phyloP scores from a whole-genome alignment of 2,888 invertebrate genomes.

The Drosophila aldrichi region DNA sequence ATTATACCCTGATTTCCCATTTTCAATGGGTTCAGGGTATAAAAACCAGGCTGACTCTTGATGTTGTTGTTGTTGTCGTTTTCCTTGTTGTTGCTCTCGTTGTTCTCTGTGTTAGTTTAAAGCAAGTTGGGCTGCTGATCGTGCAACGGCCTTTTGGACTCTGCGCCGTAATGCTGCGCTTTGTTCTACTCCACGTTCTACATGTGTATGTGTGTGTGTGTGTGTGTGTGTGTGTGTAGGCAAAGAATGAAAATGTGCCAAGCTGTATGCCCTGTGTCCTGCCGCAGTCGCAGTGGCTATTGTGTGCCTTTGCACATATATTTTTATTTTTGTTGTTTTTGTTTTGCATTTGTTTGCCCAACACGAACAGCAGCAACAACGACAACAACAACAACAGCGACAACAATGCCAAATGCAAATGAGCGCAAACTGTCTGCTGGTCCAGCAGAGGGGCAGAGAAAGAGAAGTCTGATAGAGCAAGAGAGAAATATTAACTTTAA shows the following conservation, averaged over 20 bases:
- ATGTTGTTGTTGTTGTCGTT: slow-evolving; percentile 17
- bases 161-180: slow-evolving; percentile 19
- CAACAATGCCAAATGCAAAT: slow-evolving; percentile 70
- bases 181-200: slow-evolving; percentile 20
- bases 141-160: slow-evolving; percentile 63
- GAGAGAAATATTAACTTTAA: slow-evolving; percentile 54
- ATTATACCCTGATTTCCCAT: no score
- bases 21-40: no score
- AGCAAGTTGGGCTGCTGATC: slow-evolving; percentile 56
- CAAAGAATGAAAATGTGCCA: slow-evolving; percentile 45
- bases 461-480: background rate
- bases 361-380: slow-evolving; percentile 25
- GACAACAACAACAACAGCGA: slow-evolving; percentile 38
- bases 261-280: slow-evolving; percentile 35
- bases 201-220: slow-evolving; percentile 1
- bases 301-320: slow-evolving; percentile 55
- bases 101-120: slow-evolving; percentile 29
- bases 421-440: slow-evolving; percentile 43
- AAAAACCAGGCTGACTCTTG: background rate
- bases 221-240: slow-evolving; percentile 3
- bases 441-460: background rate
- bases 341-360: slow-evolving; percentile 42
- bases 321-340: slow-evolving; percentile 13
- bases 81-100: slow-evolving; percentile 8
- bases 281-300: slow-evolving; percentile 49